Evolutionary conservation across 2,797 vertebrate genomes (phyloP), one percentile per base, ranked within the genome.

Genomic region (Taeniopygia guttata): DNA sequence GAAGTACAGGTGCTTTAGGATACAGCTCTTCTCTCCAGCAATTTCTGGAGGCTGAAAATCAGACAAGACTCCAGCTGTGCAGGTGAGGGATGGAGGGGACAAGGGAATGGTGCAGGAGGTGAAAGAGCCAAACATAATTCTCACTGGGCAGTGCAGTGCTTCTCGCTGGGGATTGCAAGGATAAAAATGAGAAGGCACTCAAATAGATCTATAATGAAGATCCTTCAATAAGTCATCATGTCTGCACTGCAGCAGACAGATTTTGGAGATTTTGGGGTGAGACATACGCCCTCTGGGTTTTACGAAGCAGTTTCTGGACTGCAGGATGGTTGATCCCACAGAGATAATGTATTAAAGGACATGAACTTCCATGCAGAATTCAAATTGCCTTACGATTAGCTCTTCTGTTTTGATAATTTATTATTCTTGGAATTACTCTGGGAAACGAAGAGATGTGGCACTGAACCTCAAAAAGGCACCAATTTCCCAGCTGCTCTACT

Each of bases 401-500:
- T 58, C 32, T 74, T 34, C 45, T 54, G 45, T 34, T 70, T 56
- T 40, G 36, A 19, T 34, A 23, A 32, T 60, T 78, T 46, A 17
- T 46, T 2, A 8, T 45, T 66, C 58, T 56, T 43, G 49, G 23
- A 45, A 14, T 42, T 40, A 12, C 23, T 49, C 23, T 49, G 29
- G 10, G 64, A 58, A 80, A 55, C 20, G 34, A 7, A 18, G 34
- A 54, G 38, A 17, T 8, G 34, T n/a, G 29, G 38, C 66, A 16
- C 25, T 60, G 72, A 68, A 8, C 32, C 36, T 62, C 84, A 23
- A 43, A 58, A 42, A 62, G 34, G 17, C 58, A 45, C 19, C 2
- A 0, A 16, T 55, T 62, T 13, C 38, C n/a, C 23, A 11, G 20
- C 51, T 54, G 13, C 68, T 62, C 29, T 29, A 0, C 6, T 25